Evolutionary conservation across 2,797 vertebrate species (phyloP), one percentile per base, ranked within the genome.

Genomic region (Oreochromis grahami): DNA sequence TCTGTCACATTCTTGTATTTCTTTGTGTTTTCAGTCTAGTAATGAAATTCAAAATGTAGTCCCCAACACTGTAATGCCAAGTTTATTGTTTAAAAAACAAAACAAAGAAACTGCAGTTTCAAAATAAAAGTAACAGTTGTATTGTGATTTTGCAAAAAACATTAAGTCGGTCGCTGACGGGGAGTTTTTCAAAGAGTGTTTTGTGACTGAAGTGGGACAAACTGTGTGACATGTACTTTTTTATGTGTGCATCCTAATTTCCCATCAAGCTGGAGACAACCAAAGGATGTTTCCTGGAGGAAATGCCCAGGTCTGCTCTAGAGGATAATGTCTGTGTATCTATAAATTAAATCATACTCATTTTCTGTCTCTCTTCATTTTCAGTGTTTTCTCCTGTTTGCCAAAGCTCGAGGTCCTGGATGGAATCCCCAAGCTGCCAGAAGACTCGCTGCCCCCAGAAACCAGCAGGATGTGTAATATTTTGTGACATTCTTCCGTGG

Each of bases 381-480:
- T 38, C 94, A 99, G 99, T 36, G 98, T 99, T 24, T 99, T 99
- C 94, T 97, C 95, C 92, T 97, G 92, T 95, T 97, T 99, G 98
- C 98, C 98, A 98, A 98, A 98, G 87, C 96, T 99, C 81, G 96
- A 98, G 95, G 92, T 94, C 77, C 95, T 99, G 93, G 98, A 99
- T 91, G 98, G 97, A 41, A 96, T 98, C 90, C 96, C 96, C 38
- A 98, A 97, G 84, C 93, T 98, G 93, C 97, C 97, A 95, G 97
- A 98, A 93, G 98, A 99, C 90, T 96, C 87, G 48, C 90, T 94
- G 78, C 92, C 95, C 81, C 88, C 88, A 29, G 76, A 90, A 84
- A 91, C 95, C 88, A 97, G 95, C 92, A 97, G 95, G 91, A 94
- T 95, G 80, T 99, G 97, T 90, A 94, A 93, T 89, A 95, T 99